These are phyloP conservation scores for Sussaba pulchella DNA, from an alignment of 2,888 invertebrate genomes.

Conservation along the genomic window DNA sequence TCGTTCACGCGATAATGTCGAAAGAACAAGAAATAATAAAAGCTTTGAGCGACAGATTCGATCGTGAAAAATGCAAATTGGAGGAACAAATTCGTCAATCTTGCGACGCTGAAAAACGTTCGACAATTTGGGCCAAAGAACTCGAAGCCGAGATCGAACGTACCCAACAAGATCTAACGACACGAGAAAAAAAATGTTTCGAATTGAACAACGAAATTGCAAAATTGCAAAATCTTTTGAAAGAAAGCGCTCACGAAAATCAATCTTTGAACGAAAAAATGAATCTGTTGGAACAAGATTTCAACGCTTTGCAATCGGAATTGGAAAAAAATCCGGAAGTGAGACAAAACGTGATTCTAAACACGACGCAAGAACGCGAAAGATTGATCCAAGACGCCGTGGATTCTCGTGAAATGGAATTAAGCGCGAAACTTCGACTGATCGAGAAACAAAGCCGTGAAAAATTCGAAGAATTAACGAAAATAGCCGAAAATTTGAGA, in stretches of 20 bases:
- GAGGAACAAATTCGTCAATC: conserved; percentile 76
- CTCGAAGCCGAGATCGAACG: conserved; percentile 80
- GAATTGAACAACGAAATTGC: conserved; percentile 66
- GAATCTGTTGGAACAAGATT: conserved; percentile 74
- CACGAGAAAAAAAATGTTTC: conserved; percentile 69
- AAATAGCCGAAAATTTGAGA: conserved; percentile 72
- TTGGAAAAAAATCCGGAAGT: conserved; percentile 69
- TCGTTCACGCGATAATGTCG: conserved; percentile 75
- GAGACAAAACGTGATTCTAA: conserved; percentile 37
- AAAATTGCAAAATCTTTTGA: conserved; percentile 72
- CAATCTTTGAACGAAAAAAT: conserved; percentile 74
- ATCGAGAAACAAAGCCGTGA: conserved; percentile 73
- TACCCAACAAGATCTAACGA: conserved; percentile 74
- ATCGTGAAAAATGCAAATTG: conserved; percentile 71
- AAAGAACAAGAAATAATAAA: conserved; percentile 79
- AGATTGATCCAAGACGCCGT: conserved; percentile 70
- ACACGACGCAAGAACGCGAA: conserved; percentile 74
- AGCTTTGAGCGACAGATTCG: conserved; percentile 69
- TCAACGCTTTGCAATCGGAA: conserved; percentile 73
- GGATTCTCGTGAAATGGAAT: conserved; percentile 74
- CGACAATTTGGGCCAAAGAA: conserved; percentile 75
- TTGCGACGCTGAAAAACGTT: conserved; percentile 75
- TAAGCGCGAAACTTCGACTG: conserved; percentile 70
- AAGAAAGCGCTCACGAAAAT: conserved; percentile 76
- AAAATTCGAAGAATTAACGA: conserved; percentile 72